phyloP scores from a whole-genome alignment of 2,113 vertebrate species.

The Megalops atlanticus region DNA sequence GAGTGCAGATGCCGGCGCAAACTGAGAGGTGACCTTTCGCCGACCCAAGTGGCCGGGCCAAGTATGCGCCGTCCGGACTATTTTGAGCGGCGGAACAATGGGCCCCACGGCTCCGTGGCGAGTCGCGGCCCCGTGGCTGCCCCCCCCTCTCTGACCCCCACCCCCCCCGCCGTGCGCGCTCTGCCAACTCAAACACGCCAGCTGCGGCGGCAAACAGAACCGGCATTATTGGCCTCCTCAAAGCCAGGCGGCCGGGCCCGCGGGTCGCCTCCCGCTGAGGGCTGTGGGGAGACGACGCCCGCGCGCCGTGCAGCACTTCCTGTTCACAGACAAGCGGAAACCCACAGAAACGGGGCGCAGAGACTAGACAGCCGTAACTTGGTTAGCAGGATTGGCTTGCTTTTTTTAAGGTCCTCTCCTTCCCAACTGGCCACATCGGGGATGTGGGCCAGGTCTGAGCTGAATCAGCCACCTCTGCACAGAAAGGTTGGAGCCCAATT shows the following conservation, averaged over 20 bases:
- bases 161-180: constrained; percentile 39
- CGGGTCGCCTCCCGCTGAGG: too few species aligned
- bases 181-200: constrained; percentile 62
- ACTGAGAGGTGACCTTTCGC: constrained; percentile 16
- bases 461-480: too few species aligned
- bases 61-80: constrained; percentile 22
- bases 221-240: constrained; percentile 57
- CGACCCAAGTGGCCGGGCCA: constrained; percentile 26
- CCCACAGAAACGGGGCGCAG: too few species aligned
- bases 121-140: constrained; percentile 35
- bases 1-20: not conserved
- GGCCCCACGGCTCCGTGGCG: constrained; percentile 6
- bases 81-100: constrained; percentile 19
- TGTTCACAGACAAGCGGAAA: not conserved
- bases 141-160: too few species aligned
- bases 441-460: too few species aligned
- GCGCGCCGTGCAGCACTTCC: not conserved
- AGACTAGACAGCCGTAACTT: too few species aligned
- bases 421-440: too few species aligned
- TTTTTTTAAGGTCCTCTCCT: too few species aligned
- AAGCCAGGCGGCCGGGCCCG: constrained; percentile 38
- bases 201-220: constrained; percentile 58
- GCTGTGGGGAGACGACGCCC: not conserved
- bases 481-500: not conserved
- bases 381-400: too few species aligned